phyloP scores from a whole-genome alignment of 2,888 invertebrate species.

The Morpho helenor region DNA sequence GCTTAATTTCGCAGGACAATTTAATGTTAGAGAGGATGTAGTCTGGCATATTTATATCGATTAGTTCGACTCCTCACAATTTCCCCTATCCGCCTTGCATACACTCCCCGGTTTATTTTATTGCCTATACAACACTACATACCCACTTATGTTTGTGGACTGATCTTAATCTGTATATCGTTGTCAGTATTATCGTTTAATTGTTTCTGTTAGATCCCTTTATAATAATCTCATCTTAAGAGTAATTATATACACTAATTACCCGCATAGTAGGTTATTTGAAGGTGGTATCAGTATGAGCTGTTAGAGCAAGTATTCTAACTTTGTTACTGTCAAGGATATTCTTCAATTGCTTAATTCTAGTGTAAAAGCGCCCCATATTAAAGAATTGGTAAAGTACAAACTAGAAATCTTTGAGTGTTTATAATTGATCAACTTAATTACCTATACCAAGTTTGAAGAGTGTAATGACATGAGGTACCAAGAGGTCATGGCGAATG shows the following conservation, averaged over 20 bases:
- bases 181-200: neutral
- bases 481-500: slow-evolving; percentile 50
- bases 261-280: slow-evolving; percentile 7
- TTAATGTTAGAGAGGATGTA: slow-evolving; percentile 11
- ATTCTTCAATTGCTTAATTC: neutral
- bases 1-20: slow-evolving; percentile 10
- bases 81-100: slow-evolving; percentile 52
- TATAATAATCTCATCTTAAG: neutral
- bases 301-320: slow-evolving; percentile 41
- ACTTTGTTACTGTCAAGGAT: slow-evolving; percentile 70
- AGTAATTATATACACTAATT: slow-evolving; percentile 12
- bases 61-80: slow-evolving; percentile 54
- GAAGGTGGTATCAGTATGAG: slow-evolving; percentile 15
- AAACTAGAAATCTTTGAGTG: neutral
- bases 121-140: too few relatives aligned
- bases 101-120: slow-evolving; percentile 2
- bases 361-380: too few relatives aligned
- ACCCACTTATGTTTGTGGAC: too few relatives aligned
- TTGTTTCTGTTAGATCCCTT: neutral
- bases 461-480: slow-evolving; percentile 51
- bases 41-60: slow-evolving; percentile 48
- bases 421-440: slow-evolving; percentile 2
- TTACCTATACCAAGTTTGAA: slow-evolving; percentile 21
- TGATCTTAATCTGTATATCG: too few relatives aligned
- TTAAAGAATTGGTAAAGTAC: too few relatives aligned